Base-by-base conservation (phyloP, 2,888 invertebrate genomes). In the Agriopis leucophaearia region DNA sequence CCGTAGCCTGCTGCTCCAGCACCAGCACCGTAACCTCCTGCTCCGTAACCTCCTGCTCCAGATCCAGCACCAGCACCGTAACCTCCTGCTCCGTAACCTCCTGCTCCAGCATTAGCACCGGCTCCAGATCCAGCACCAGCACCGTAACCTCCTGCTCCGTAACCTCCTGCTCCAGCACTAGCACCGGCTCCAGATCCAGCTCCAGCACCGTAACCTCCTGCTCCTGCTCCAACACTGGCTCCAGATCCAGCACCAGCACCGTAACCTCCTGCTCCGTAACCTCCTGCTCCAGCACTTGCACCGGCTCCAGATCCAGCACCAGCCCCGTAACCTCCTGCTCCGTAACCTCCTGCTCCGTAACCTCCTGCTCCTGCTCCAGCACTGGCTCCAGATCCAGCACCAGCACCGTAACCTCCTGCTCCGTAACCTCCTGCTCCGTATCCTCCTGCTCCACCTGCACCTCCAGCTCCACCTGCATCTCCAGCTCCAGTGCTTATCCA, bases 21-120 rank as follows among this genome's bases (percentile, higher is more conserved):
- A 35, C 8, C 38, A 9, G 38, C 38, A 38, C 6, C 38, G 9
- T 10, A 8, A n/a, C 44, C 44, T 44, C 44, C 44, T 44, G 13
- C 44, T 7, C 44, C 44, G n/a, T 8, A 70, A 66, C 64, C 54
- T 54, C 58, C 68, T 42, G 57, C 18, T 27, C 60, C 65, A 38
- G 45, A 15, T 1, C 45, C 45, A 1, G n/a, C 4, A 1, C 45
- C 18, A 27, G 52, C 63, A 1, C 27, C 63, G 0, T 10, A 38
- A 16, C 18, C 63, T 40, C 16, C 36, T 52, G 55, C 50, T n/a
- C 60, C 60, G 42, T 8, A 38, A 9, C 13, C 12, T 54, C 38
- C 8, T 10, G 8, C 8, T 38, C 15, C 50, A n/a, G 10, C 40
- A 36, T 35, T 27, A 56, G 55, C 61, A 18, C 27, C 27, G 38